Evolutionary conservation across 2,113 vertebrate genomes (phyloP), one percentile per base, ranked within the genome.

Genomic region (Syngnathus scovelli): DNA sequence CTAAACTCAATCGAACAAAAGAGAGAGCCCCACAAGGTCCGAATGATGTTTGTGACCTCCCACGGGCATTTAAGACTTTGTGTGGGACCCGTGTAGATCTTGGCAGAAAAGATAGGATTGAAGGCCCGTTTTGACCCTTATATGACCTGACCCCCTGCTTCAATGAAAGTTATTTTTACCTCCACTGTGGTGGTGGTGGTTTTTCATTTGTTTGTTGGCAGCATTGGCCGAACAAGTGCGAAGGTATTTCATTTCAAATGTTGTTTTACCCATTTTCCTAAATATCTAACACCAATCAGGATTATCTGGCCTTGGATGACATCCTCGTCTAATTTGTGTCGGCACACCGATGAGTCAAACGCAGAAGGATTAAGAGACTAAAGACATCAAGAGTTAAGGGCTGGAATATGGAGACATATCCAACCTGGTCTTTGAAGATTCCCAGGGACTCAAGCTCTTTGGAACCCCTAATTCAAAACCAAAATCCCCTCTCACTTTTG

Each of bases 1-100:
- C 75, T 72, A 79, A 67, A 48, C 49, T 81, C 9, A 43, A 77
- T 79, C 51, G 76, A 61, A 76, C 59, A 68, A 75, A 72, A 80
- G 63, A 78, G 77, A 79, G 52, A 80, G 68, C 68, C 63, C 64
- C 63, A 68, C n/a, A 64, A 62, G 66, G 71, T 80, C 69, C 66
- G 54, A 44, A 59, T 79, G 63, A 60, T 72, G 41, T 58, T 72
- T 52, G 48, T 69, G 67, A 62, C 23, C 68, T 71, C 67, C 64
- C 61, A 64, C 33, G 58, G 46, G 56, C 54, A 69, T 68, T 67
- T 51, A 23, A 67, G 54, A 65, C 36, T 66, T 74, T 72, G 36
- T 63, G 65, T 72, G 43, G 71, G 61, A 68, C 78, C 78, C 71
- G 55, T 65, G 56, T 43, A n/a, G 48, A 43, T 71, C 52, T 71